phyloP scores from a whole-genome alignment of 1,140 invertebrate genomes.

The Sinonovacula constricta region DNA sequence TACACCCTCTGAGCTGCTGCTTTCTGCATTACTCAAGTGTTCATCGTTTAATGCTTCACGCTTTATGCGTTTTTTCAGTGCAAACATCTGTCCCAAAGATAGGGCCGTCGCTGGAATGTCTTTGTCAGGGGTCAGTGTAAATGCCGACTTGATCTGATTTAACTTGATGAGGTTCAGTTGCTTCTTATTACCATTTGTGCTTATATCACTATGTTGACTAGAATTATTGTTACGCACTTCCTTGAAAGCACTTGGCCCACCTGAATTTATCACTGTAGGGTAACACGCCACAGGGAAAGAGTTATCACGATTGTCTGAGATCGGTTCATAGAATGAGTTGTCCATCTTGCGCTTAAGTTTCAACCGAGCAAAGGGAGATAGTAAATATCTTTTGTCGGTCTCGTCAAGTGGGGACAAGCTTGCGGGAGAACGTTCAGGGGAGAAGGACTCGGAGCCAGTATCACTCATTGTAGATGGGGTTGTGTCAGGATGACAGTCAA shows the following conservation, averaged over 20 bases:
- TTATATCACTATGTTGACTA: slow-evolving; percentile 16
- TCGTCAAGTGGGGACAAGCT: slow-evolving; percentile 18
- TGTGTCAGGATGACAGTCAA: not conserved
- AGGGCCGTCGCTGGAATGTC: slow-evolving; percentile 18
- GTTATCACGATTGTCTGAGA: slow-evolving; percentile 9
- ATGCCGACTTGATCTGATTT: slow-evolving; percentile 40
- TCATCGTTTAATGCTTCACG: slow-evolving; percentile 35
- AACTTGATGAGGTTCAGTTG: slow-evolving; percentile 29
- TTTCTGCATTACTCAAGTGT: not conserved
- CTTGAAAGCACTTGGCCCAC: not conserved
- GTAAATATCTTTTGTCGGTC: not conserved
- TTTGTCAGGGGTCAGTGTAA: slow-evolving; percentile 17
- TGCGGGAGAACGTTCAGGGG: slow-evolving; percentile 1
- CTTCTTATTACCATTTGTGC: slow-evolving; percentile 9
- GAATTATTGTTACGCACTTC: slow-evolving; percentile 15
- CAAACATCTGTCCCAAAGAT: slow-evolving; percentile 35
- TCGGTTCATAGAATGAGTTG: slow-evolving; percentile 28
- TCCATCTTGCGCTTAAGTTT: slow-evolving; percentile 36
- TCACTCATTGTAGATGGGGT: slow-evolving; percentile 6
- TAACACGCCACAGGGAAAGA: not conserved
- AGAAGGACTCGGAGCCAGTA: slow-evolving; percentile 11
- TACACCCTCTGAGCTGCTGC: slow-evolving; percentile 8
- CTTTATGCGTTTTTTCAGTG: slow-evolving; percentile 43
- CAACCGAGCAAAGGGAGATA: slow-evolving; percentile 35
- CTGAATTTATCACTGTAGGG: not conserved